These are phyloP conservation scores for Shinisaurus crocodilurus DNA, from an alignment of 2,113 vertebrate genomes.

Conservation along the genomic window DNA sequence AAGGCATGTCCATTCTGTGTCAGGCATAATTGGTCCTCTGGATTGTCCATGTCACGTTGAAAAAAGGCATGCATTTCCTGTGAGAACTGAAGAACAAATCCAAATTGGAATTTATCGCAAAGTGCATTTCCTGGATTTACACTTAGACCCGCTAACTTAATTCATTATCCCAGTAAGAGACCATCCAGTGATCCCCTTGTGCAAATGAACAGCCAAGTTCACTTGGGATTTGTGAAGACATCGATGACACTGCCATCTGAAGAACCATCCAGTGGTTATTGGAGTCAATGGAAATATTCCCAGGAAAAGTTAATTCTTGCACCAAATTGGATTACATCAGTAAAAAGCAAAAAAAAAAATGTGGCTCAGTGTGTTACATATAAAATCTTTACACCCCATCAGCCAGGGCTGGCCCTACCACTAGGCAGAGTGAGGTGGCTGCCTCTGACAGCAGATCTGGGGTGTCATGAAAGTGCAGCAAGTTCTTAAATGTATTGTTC, in stretches of 20 bases:
- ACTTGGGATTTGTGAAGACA: not conserved
- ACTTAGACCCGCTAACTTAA: not conserved
- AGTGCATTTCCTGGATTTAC: not conserved
- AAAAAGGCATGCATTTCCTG: not conserved
- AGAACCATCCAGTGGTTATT: not conserved
- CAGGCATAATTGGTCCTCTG: not conserved
- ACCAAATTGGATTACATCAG: not conserved
- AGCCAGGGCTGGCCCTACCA: too few species aligned
- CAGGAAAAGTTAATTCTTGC: not conserved
- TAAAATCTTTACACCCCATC: not conserved
- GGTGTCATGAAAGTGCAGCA: too few species aligned
- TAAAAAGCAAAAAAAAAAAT: not conserved
- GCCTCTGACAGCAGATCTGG: too few species aligned
- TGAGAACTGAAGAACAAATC: not conserved
- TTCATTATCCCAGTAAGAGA: not conserved
- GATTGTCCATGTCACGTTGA: not conserved
- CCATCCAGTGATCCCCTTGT: not conserved
- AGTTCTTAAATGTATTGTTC: too few species aligned
- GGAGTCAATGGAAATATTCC: not conserved
- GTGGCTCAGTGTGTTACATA: not conserved
- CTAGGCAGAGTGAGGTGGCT: too few species aligned
- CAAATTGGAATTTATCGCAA: not conserved
- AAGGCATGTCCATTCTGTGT: not conserved
- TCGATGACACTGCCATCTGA: not conserved
- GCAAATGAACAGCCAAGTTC: not conserved